A percentile compares a stretch with the other conserved stretches of the same genome.
Conservation (phyloP, 2,113 vertebrate genomes). For the Thunnus thynnus region DNA sequence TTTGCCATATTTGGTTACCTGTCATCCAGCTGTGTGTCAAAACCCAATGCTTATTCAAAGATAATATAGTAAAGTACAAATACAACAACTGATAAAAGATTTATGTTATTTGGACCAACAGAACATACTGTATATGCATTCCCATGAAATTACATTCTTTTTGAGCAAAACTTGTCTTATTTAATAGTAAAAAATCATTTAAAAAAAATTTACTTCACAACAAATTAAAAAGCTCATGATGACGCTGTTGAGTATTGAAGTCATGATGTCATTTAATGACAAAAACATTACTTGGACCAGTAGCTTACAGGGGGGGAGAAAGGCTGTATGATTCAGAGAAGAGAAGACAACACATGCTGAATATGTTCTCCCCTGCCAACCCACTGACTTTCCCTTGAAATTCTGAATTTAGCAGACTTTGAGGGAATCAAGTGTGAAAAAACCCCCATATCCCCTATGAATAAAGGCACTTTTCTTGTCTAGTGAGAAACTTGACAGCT, state of each 20-base stretch:
- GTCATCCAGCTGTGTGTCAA: constrained; percentile 1
- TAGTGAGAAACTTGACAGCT: constrained; percentile 37
- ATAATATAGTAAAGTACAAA: background rate
- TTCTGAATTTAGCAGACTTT: constrained; percentile 21
- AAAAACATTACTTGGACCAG: background rate
- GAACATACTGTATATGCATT: background rate
- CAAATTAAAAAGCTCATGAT: background rate
- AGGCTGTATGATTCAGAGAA: constrained; percentile 1
- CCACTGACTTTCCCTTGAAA: constrained; percentile 26
- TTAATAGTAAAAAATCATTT: background rate
- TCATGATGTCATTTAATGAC: background rate
- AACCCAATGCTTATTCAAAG: background rate
- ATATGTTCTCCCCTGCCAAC: constrained; percentile 20
- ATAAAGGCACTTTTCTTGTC: constrained; percentile 40
- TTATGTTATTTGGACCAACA: background rate
- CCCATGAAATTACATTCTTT: background rate
- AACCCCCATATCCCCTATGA: constrained; percentile 8
- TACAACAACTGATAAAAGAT: background rate
- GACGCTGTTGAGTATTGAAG: background rate
- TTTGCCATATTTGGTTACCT: background rate
- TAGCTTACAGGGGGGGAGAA: background rate
- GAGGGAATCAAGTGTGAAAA: constrained; percentile 3
- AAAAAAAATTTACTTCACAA: background rate
- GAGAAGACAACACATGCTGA: constrained; percentile 12
- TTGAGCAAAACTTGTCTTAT: too few relatives aligned